phyloP scores from a whole-genome alignment of 1,140 invertebrate genomes.

The Microvelia longipes region DNA sequence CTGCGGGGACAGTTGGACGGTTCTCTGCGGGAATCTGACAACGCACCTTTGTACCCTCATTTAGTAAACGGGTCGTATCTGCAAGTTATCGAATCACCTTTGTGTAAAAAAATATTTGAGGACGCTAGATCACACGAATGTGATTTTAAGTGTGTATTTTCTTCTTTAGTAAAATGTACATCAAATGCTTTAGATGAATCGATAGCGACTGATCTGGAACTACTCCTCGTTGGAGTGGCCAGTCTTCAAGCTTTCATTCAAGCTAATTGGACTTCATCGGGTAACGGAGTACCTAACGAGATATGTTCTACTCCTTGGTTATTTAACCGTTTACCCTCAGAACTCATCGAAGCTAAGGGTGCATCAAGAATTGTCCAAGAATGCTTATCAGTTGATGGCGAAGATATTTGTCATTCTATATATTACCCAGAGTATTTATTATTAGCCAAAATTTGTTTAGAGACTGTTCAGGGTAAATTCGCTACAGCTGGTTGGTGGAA shows the following conservation, averaged over 20 bases:
- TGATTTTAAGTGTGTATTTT: neutral
- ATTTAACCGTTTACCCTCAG: constrained; percentile 11
- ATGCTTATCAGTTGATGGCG: constrained; percentile 35
- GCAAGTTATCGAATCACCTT: neutral
- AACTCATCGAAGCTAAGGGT: constrained; percentile 14
- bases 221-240: constrained; percentile 37
- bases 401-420: constrained; percentile 37
- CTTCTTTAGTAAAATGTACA: neutral
- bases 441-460: constrained; percentile 46
- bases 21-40: neutral
- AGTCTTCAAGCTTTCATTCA: constrained; percentile 57
- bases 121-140: neutral
- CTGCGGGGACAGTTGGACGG: neutral
- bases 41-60: neutral
- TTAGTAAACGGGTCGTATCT: neutral
- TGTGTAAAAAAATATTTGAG: neutral
- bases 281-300: constrained; percentile 19
- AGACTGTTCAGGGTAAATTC: constrained; percentile 32
- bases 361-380: constrained; percentile 28
- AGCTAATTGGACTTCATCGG: constrained; percentile 65
- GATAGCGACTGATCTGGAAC: constrained; percentile 12
- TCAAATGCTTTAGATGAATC: neutral
- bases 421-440: constrained; percentile 45
- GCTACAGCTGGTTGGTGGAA: constrained; percentile 52
- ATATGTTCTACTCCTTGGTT: constrained; percentile 11